phyloP scores from a whole-genome alignment of 2,888 invertebrate genomes.

The Plebejus anna region DNA sequence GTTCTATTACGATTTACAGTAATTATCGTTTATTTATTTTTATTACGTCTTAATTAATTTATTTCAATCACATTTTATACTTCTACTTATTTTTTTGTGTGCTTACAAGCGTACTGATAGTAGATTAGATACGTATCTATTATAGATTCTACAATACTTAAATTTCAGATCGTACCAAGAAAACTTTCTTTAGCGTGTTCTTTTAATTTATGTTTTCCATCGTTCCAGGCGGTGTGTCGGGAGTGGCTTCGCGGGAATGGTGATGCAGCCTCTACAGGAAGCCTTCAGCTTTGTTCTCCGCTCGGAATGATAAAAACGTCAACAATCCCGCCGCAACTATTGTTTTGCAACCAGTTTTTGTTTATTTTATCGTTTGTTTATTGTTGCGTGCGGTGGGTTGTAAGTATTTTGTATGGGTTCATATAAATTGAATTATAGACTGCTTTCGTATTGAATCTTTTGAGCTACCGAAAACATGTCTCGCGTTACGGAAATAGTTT shows the following conservation, averaged over 20 bases:
- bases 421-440: constrained; percentile 30
- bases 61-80: too few species aligned
- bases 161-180: not conserved
- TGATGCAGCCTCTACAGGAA: constrained; percentile 76
- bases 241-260: constrained; percentile 70
- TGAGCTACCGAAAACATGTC: constrained; percentile 33
- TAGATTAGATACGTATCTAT: not conserved
- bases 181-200: not conserved
- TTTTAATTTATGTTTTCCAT: not conserved
- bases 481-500: not conserved
- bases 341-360: constrained; percentile 67
- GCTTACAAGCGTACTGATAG: not conserved
- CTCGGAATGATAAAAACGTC: constrained; percentile 77
- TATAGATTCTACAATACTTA: not conserved
- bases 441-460: constrained; percentile 41
- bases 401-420: constrained; percentile 44
- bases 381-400: constrained; percentile 52
- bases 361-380: constrained; percentile 56
- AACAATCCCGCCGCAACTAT: constrained; percentile 68
- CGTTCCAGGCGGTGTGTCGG: constrained; percentile 44
- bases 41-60: too few species aligned
- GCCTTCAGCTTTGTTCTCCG: constrained; percentile 74
- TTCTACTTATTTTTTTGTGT: too few species aligned
- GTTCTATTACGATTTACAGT: not conserved
- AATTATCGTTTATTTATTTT: not conserved